Conservation (phyloP, 2,888 invertebrate species). For the Diogma glabrata region DNA sequence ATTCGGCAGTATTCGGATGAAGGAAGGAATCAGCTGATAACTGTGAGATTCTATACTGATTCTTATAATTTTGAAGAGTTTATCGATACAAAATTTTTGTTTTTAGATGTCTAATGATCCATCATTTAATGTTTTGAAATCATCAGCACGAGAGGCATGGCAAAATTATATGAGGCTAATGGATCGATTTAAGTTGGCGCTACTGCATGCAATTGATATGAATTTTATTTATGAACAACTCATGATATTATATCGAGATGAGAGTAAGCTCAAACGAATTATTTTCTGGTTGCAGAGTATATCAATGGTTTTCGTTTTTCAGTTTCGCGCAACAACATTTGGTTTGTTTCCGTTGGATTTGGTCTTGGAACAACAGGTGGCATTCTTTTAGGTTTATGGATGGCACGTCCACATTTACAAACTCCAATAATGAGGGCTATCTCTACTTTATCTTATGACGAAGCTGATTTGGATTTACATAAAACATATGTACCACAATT, state of each 20-base stretch:
- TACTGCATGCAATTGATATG: slow-evolving; percentile 16
- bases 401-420: slow-evolving; percentile 22
- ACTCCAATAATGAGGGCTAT: slow-evolving; percentile 34
- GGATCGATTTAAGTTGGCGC: slow-evolving; percentile 15
- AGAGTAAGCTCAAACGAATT: slow-evolving; percentile 19
- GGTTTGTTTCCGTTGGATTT: slow-evolving; percentile 32
- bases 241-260: slow-evolving; percentile 19
- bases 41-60: neutral
- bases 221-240: slow-evolving; percentile 17
- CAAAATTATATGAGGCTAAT: slow-evolving; percentile 15
- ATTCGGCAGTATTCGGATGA: slow-evolving; percentile 20
- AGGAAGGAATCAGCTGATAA: slow-evolving; percentile 12
- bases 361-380: slow-evolving; percentile 32
- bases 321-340: slow-evolving; percentile 29
- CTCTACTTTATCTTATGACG: slow-evolving; percentile 30
- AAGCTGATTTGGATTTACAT: slow-evolving; percentile 31
- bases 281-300: no score
- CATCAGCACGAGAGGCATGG: slow-evolving; percentile 16
- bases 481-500: slow-evolving; percentile 36
- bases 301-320: slow-evolving; percentile 10
- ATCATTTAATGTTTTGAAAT: slow-evolving; percentile 18
- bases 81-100: neutral
- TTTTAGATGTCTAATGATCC: slow-evolving; percentile 18
- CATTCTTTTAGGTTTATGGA: slow-evolving; percentile 28
- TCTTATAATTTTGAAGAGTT: neutral